Conservation (phyloP, 2,797 vertebrate species). For the Pseudocheirus occidentalis region DNA sequence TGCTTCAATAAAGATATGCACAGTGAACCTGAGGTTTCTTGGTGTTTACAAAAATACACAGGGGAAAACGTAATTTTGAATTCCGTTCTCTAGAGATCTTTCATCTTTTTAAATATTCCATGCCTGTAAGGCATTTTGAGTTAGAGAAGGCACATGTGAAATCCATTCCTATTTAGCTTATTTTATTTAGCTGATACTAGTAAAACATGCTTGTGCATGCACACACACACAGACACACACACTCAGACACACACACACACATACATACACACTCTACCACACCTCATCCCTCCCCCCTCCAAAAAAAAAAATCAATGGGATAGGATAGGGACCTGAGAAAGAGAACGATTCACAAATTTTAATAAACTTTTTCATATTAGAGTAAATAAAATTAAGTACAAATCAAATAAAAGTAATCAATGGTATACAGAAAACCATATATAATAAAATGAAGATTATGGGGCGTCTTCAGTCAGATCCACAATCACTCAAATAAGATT, state of each 20-base stretch:
- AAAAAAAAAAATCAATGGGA: neutral
- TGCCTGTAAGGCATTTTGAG: slow-evolving; percentile 13
- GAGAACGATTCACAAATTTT: neutral
- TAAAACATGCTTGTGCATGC: neutral
- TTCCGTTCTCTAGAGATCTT: slow-evolving; percentile 36
- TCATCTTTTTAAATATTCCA: slow-evolving; percentile 23
- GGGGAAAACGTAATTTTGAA: slow-evolving; percentile 28
- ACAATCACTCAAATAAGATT: neutral
- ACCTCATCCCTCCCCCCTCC: neutral
- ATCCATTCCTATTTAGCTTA: neutral
- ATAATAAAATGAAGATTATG: neutral
- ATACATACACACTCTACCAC: too few species aligned
- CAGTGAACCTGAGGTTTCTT: slow-evolving; percentile 21
- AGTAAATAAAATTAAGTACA: neutral
- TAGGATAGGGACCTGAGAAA: neutral
- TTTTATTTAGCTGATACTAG: neutral
- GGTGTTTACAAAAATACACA: slow-evolving; percentile 23
- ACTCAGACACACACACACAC: neutral
- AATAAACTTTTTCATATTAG: neutral
- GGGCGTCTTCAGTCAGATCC: neutral
- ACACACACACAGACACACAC: fast-evolving
- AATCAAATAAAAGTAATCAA: neutral
- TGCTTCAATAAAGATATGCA: neutral
- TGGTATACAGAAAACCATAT: neutral
- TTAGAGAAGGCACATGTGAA: neutral